A percentile compares a stretch with the other conserved stretches of the same genome.
phyloP scores from a whole-genome alignment of 1,140 invertebrate species.

The Procambarus clarkii region DNA sequence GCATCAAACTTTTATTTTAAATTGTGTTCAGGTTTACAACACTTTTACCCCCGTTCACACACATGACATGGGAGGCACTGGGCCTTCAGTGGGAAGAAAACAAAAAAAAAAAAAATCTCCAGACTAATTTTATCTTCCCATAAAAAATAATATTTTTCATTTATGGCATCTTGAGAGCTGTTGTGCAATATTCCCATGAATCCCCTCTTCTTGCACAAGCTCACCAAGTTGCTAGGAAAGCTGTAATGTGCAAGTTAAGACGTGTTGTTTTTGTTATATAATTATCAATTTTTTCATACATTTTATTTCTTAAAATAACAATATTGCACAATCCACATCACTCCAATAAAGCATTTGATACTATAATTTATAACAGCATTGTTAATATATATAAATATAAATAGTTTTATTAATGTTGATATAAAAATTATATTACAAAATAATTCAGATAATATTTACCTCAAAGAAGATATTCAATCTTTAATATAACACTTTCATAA shows the following conservation, averaged over 20 bases:
- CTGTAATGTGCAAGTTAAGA: constrained; percentile 12
- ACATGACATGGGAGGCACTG: too few relatives aligned
- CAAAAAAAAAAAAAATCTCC: too few relatives aligned
- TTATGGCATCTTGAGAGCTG: not conserved
- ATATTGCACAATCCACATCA: constrained; percentile 19
- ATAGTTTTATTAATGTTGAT: not conserved
- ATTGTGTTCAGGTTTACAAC: not conserved
- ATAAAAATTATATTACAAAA: not conserved
- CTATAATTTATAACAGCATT: constrained; percentile 4
- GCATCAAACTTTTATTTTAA: not conserved
- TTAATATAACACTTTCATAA: not conserved
- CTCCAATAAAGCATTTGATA: not conserved
- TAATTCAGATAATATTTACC: not conserved
- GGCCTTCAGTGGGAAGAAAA: too few relatives aligned
- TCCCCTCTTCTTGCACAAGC: not conserved
- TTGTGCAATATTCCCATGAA: not conserved
- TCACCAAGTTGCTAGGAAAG: not conserved
- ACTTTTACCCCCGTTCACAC: too few relatives aligned
- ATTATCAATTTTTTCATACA: not conserved
- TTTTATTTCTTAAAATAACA: constrained; percentile 8
- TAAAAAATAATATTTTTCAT: not conserved
- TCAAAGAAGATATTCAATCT: not conserved
- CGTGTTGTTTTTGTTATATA: not conserved
- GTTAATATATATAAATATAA: not conserved
- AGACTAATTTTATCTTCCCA: not conserved